Percentiles rank a stretch among this genome's conserved stretches.
phyloP scores from a whole-genome alignment of 1,140 invertebrate species.

The Ceratina australensis region DNA sequence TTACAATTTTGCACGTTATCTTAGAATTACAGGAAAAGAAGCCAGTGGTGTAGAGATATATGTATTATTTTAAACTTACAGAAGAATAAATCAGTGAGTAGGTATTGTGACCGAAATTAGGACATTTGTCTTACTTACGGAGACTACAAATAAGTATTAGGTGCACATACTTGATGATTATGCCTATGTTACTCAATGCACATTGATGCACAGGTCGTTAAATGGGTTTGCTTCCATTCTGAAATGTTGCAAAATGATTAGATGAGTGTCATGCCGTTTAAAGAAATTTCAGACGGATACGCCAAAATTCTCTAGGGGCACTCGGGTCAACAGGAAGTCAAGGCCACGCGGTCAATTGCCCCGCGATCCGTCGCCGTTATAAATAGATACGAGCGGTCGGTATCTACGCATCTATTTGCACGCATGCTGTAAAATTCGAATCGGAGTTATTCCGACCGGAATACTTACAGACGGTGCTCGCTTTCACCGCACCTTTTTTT shows the following conservation, averaged over 20 bases:
- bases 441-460: constrained; percentile 20
- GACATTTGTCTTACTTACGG: too few relatives aligned
- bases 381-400: constrained; percentile 68
- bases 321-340: constrained; percentile 72
- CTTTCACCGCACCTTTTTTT: constrained; percentile 1
- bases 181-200: too few relatives aligned
- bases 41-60: too few relatives aligned
- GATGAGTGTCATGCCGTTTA: background rate
- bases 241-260: background rate
- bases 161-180: too few relatives aligned
- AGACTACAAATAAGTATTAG: too few relatives aligned
- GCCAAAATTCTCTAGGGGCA: constrained; percentile 56
- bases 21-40: background rate
- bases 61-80: background rate
- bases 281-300: constrained; percentile 41
- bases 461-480: background rate
- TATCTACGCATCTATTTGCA: constrained; percentile 62
- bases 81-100: too few relatives aligned
- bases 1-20: background rate
- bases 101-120: too few relatives aligned
- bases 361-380: constrained; percentile 66
- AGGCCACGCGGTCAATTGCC: constrained; percentile 76
- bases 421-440: constrained; percentile 51
- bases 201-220: too few relatives aligned
- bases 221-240: too few relatives aligned